Evolutionary conservation across 2,797 vertebrate genomes (phyloP).

Genomic region (Pogonophryne albipinna): DNA sequence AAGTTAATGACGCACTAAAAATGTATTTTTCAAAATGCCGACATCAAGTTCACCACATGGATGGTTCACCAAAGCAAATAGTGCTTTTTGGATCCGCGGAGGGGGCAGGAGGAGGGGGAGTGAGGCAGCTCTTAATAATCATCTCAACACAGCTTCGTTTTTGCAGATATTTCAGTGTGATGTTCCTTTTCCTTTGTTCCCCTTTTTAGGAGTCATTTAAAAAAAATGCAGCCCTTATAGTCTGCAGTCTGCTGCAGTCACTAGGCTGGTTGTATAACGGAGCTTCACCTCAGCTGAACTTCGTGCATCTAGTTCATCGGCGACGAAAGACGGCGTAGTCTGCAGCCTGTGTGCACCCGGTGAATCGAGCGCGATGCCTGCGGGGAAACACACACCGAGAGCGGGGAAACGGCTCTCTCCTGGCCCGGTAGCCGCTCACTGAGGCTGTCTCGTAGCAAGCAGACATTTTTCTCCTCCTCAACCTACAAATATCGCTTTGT

Average conservation of each 20-base stretch:
- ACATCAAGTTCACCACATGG: slow-evolving; percentile 30
- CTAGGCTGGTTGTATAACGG: slow-evolving; percentile 78
- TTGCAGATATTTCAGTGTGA: slow-evolving; percentile 51
- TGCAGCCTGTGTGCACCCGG: slow-evolving; percentile 67
- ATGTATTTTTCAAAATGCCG: slow-evolving; percentile 11
- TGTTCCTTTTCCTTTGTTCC: slow-evolving; percentile 33
- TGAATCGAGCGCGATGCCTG: slow-evolving; percentile 71
- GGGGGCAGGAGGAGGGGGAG: slow-evolving; percentile 43
- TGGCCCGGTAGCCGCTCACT: slow-evolving; percentile 7
- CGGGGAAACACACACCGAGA: slow-evolving; percentile 23
- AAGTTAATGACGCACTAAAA: not conserved
- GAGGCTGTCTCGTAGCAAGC: slow-evolving; percentile 3
- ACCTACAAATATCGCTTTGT: slow-evolving; percentile 17
- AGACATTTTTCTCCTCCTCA: not conserved
- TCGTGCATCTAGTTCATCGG: slow-evolving; percentile 73
- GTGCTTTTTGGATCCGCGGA: slow-evolving; percentile 52
- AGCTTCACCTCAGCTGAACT: slow-evolving; percentile 87
- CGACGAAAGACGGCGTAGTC: slow-evolving; percentile 65
- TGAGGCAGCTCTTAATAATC: slow-evolving; percentile 62
- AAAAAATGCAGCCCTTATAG: slow-evolving; percentile 41
- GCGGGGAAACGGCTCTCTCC: not conserved
- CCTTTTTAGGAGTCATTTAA: slow-evolving; percentile 43
- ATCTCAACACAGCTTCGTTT: slow-evolving; percentile 34
- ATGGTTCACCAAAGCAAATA: slow-evolving; percentile 44
- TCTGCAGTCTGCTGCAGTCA: slow-evolving; percentile 9